A percentile compares a stretch with the other conserved stretches of the same genome.
phyloP scores from a whole-genome alignment of 2,888 invertebrate species.

The Onthophagus sagittarius region DNA sequence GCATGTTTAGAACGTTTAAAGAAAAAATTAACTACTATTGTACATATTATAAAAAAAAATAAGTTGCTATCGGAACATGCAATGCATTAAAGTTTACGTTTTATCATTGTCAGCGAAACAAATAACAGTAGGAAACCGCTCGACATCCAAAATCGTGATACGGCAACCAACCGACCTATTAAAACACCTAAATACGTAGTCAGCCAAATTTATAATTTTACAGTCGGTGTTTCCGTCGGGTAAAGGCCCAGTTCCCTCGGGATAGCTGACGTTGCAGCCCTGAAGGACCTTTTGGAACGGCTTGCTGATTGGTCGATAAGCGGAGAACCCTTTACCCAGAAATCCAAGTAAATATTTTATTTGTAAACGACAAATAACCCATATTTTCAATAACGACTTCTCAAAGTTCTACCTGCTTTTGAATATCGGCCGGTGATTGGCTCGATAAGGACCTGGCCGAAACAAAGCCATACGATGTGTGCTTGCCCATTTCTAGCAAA shows the following conservation, averaged over 20 bases:
- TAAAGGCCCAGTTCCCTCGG: constrained; percentile 34
- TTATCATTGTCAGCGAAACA: constrained; percentile 22
- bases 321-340: constrained; percentile 15
- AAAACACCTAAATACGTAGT: constrained; percentile 32
- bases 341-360: background rate
- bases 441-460: constrained; percentile 31
- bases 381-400: background rate
- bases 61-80: background rate
- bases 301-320: constrained; percentile 42
- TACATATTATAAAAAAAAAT: background rate
- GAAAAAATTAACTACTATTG: no score
- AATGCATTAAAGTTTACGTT: constrained; percentile 21
- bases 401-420: background rate
- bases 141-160: background rate
- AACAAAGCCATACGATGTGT: constrained; percentile 34
- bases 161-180: constrained; percentile 19
- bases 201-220: constrained; percentile 40
- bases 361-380: background rate
- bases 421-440: background rate
- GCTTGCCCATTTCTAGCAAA: constrained; percentile 29
- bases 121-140: constrained; percentile 14
- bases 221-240: constrained; percentile 21
- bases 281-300: constrained; percentile 40
- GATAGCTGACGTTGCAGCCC: constrained; percentile 39
- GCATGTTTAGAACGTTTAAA: no score